Evolutionary conservation across 92 coral and sea anemone species (phyloP).

Genomic region (Siderastrea radians): DNA sequence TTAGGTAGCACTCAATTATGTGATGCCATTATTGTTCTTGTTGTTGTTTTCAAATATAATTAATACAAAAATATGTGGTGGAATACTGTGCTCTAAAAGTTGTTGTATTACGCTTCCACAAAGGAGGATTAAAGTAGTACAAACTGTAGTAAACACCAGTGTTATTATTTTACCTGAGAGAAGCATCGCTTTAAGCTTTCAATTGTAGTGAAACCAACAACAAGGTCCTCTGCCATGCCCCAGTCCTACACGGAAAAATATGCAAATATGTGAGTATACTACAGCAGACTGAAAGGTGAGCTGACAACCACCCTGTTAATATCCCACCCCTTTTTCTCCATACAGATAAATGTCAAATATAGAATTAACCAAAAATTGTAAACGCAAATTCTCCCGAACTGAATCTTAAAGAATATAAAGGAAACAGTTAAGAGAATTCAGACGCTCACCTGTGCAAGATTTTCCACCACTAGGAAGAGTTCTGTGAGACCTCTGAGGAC

Average conservation of each 20-base stretch:
- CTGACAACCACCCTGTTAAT: no score
- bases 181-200: constrained; percentile 96
- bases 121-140: no score
- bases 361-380: not conserved
- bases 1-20: no score
- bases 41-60: no score
- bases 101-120: no score
- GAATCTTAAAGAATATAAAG: not conserved
- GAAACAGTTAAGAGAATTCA: not conserved
- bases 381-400: not conserved
- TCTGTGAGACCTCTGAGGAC: constrained; percentile 97
- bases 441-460: constrained; percentile 90
- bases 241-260: constrained; percentile 78
- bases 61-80: no score
- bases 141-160: not conserved
- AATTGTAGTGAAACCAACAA: constrained; percentile 95
- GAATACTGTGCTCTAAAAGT: no score
- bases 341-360: no score
- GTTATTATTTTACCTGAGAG: constrained; percentile 73
- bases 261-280: not conserved
- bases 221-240: constrained; percentile 98
- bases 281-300: not conserved
- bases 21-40: no score
- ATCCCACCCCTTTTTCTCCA: no score
- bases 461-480: constrained; percentile 94